Evolutionary conservation across 2,888 invertebrate genomes (phyloP), one percentile per base, ranked within the genome.

Genomic region (Spilosoma lubricipeda): DNA sequence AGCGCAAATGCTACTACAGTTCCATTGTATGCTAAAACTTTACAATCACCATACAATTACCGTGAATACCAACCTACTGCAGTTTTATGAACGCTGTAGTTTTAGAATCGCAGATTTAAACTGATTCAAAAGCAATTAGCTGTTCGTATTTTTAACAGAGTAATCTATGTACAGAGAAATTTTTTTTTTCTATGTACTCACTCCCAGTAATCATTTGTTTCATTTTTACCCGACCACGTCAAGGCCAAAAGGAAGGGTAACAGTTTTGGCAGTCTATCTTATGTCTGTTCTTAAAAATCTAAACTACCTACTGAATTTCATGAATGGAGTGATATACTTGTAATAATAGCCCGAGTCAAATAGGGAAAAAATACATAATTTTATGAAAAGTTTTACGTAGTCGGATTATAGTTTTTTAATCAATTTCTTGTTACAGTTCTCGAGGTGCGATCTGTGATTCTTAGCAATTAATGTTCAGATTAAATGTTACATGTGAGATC

Each of bases 51-150:
- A n/a, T n/a, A n/a, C n/a, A n/a, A n/a, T n/a, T 79, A 75, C 73
- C 75, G 74, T 71, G 75, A 74, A 75, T 73, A 78, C 77, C 79
- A 85, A 88, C 79, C 81, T 77, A 66, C 15, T 18, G 72, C 20
- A 80, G 81, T 82, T 82, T 77, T 72, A 77, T 64, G 78, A 77
- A 72, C 71, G 75, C 80, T 71, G 77, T 85, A 86, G 86, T 85
- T 82, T 79, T 45, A 68, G 52, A 76, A 76, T 67, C 75, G 75
- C 73, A 81, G 67, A 79, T 82, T 80, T 64, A 20, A 33, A 71
- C 27, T 72, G 18, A 63, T 63, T 63, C 18, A 63, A 63, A 30
- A 30, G 30, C 30, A 30, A 18, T 63, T 63, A 63, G 7, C 30
- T 18, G 18, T 63, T 18, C 27, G 27, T 63, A 30, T 15, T 30